Conservation (phyloP, 2,888 invertebrate genomes). For the Callimorpha dominula region DNA sequence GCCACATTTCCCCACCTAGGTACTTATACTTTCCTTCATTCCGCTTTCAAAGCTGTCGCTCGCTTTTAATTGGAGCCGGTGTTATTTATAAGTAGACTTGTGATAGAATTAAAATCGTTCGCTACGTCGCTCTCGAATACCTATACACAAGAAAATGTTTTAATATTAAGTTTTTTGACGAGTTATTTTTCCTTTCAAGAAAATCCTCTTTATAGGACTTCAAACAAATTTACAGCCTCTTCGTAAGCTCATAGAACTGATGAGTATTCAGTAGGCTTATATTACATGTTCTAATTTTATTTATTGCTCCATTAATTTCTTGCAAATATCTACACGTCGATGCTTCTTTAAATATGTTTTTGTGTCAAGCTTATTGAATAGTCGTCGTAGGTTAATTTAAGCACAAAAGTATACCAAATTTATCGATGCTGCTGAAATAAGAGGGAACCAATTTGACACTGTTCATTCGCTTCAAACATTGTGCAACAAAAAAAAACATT, state of each 20-base stretch:
- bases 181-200: constrained; percentile 73
- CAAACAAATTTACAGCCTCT: constrained; percentile 75
- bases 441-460: constrained; percentile 9
- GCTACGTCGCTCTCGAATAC: constrained; percentile 78
- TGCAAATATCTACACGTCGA: constrained; percentile 16
- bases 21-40: constrained; percentile 79
- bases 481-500: constrained; percentile 30
- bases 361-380: constrained; percentile 18
- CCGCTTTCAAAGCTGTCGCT: constrained; percentile 82
- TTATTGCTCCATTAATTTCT: constrained; percentile 48
- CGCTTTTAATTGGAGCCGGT: constrained; percentile 83
- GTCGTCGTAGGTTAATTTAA: background rate
- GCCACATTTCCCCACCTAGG: constrained; percentile 80
- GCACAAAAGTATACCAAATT: constrained; percentile 2
- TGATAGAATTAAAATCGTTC: constrained; percentile 84
- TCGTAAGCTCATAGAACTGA: constrained; percentile 61
- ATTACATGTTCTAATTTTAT: constrained; percentile 55
- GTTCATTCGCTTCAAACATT: constrained; percentile 25
- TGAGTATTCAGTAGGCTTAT: constrained; percentile 62
- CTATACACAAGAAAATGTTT: constrained; percentile 69
- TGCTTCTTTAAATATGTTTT: constrained; percentile 14
- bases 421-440: constrained; percentile 14
- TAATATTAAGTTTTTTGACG: constrained; percentile 79
- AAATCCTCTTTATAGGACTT: constrained; percentile 76
- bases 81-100: constrained; percentile 83